Conservation (phyloP, 2,113 vertebrate species). For the Lophotis ruficrista region DNA sequence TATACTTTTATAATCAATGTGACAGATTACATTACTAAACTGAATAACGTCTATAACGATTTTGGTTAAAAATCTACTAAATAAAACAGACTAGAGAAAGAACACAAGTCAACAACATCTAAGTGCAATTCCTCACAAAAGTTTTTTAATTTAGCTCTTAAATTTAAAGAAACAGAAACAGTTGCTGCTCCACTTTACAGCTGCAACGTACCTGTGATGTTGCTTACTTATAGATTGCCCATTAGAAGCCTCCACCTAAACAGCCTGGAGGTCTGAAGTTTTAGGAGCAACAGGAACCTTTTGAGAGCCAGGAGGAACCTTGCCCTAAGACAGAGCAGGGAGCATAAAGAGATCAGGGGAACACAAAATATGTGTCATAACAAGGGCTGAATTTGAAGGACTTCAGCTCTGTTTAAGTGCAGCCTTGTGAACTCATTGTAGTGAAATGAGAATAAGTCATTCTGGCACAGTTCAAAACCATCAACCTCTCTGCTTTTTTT, state of each 20-base stretch:
- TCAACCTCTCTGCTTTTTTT: background rate
- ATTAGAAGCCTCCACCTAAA: background rate
- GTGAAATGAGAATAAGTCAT: background rate
- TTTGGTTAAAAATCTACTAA: background rate
- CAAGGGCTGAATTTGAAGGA: background rate
- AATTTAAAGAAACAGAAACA: background rate
- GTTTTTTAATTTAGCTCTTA: background rate
- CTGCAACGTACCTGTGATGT: rapidly evolving
- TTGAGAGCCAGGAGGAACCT: background rate
- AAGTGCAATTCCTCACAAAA: background rate
- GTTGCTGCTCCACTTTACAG: background rate
- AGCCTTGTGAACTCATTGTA: background rate
- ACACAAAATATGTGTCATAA: background rate
- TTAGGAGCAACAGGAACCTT: background rate
- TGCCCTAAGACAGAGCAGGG: background rate
- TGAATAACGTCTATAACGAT: background rate
- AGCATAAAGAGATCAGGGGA: background rate
- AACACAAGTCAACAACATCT: background rate
- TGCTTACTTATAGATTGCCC: background rate
- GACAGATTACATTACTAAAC: background rate
- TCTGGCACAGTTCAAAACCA: background rate
- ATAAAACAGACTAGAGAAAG: background rate
- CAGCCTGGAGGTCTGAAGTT: background rate
- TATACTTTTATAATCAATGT: background rate
- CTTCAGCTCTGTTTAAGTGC: background rate